A percentile compares a stretch with the other conserved stretches of the same genome.
Evolutionary conservation across 2,888 invertebrate genomes (phyloP).

Genomic region (Meteorus colon): DNA sequence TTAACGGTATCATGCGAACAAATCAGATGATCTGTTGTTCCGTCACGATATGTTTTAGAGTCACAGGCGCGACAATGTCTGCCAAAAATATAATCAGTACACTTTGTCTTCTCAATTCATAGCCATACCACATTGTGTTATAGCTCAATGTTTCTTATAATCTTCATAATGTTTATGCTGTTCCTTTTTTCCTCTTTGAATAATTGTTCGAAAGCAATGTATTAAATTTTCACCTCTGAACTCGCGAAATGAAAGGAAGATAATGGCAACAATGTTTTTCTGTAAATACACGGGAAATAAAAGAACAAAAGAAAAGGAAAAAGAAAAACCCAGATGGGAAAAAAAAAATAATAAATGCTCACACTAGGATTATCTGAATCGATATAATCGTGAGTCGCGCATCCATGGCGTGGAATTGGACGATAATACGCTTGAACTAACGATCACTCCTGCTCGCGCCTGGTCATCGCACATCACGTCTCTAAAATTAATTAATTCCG

Average conservation of each 20-base stretch:
- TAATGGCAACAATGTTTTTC: too few species aligned
- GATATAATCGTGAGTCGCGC: conserved; percentile 38
- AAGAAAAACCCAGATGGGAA: not conserved
- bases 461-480: conserved; percentile 30
- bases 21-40: conserved; percentile 53
- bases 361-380: not conserved
- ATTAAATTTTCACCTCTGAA: too few species aligned
- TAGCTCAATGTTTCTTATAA: not conserved
- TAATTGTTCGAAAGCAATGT: too few species aligned
- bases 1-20: conserved; percentile 58
- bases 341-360: not conserved
- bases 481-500: conserved; percentile 59
- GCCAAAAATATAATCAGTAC: not conserved
- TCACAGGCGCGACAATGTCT: not conserved
- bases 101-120: not conserved
- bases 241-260: too few species aligned
- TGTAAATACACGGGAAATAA: too few species aligned
- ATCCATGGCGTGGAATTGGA: conserved; percentile 35
- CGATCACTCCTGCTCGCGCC: conserved; percentile 34
- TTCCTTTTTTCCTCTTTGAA: too few species aligned
- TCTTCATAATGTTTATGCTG: not conserved
- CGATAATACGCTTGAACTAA: conserved; percentile 7
- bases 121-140: not conserved
- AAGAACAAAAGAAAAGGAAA: too few species aligned
- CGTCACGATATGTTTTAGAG: conserved; percentile 40